phyloP scores from a whole-genome alignment of 1,140 invertebrate genomes.

The Pachypeltis micranthus region DNA sequence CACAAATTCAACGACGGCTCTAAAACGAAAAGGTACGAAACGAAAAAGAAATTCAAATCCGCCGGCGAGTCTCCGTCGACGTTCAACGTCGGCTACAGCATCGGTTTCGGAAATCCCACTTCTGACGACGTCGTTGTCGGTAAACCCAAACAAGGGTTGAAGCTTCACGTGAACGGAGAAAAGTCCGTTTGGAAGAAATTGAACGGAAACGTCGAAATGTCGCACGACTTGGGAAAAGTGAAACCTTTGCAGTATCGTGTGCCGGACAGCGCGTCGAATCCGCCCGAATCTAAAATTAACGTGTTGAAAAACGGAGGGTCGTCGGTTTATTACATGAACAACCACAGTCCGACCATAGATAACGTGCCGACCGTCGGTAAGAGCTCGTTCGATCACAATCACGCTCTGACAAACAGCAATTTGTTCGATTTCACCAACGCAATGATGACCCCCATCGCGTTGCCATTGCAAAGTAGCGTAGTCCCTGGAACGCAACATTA shows the following conservation, averaged over 20 bases:
- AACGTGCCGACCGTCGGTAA: constrained; percentile 13
- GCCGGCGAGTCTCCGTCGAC: neutral
- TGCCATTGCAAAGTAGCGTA: neutral
- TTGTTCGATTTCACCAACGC: constrained; percentile 24
- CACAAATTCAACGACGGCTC: constrained; percentile 15
- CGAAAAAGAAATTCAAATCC: neutral
- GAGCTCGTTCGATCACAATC: constrained; percentile 20
- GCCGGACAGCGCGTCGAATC: constrained; percentile 3
- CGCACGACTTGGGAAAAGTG: constrained; percentile 12
- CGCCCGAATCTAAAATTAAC: neutral
- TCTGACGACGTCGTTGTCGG: constrained; percentile 14
- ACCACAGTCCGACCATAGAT: constrained; percentile 7
- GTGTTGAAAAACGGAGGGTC: constrained; percentile 16
- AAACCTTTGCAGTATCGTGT: constrained; percentile 5
- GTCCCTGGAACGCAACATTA: neutral
- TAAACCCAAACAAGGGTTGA: constrained; percentile 12
- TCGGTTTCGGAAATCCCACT: constrained; percentile 18
- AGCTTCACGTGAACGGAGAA: constrained; percentile 19
- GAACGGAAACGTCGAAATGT: constrained; percentile 22
- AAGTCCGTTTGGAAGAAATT: constrained; percentile 24
- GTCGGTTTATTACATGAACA: constrained; percentile 18
- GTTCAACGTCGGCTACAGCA: constrained; percentile 25
- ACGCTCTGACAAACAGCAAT: constrained; percentile 21
- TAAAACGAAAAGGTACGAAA: neutral
- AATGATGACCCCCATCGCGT: constrained; percentile 10